Conservation (phyloP, 1,140 invertebrate genomes). For the Sinella curviseta region DNA sequence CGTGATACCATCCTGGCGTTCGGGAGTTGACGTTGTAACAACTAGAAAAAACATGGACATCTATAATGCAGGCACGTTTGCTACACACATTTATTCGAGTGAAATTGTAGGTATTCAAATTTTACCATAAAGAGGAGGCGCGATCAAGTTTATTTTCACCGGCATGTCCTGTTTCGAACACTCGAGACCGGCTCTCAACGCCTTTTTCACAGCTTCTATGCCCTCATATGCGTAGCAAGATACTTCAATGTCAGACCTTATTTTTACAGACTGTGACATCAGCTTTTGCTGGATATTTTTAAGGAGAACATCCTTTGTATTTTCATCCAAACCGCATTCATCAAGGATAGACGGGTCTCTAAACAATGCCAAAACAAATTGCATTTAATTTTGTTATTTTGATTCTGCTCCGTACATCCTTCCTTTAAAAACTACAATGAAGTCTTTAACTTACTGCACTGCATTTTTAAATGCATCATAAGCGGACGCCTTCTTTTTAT, state of each 20-base stretch:
- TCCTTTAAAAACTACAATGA: neutral
- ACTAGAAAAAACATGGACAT: conserved; percentile 63
- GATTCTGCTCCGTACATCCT: neutral
- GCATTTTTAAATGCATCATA: conserved; percentile 99
- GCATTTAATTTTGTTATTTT: neutral
- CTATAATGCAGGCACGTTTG: too few species aligned
- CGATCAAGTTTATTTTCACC: conserved; percentile 98
- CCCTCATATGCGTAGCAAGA: conserved; percentile 98
- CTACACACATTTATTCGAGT: conserved; percentile 17
- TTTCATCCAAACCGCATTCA: conserved; percentile 91
- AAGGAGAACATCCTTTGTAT: conserved; percentile 88
- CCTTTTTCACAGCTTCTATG: conserved; percentile 96
- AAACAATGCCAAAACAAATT: conserved; percentile 41
- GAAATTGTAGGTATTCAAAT: neutral
- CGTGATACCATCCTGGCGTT: conserved; percentile 89
- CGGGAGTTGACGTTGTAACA: conserved; percentile 96
- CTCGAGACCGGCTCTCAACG: conserved; percentile 86
- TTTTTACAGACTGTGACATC: conserved; percentile 97
- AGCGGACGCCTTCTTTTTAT: conserved; percentile 90
- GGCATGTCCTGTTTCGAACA: conserved; percentile 90
- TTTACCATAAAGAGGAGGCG: conserved; percentile 90
- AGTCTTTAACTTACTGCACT: conserved; percentile 73
- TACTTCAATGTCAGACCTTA: conserved; percentile 95
- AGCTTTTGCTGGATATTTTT: conserved; percentile 94
- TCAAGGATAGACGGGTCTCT: conserved; percentile 91